phyloP scores from a whole-genome alignment of 2,113 vertebrate genomes.

The Hymenochirus boettgeri region DNA sequence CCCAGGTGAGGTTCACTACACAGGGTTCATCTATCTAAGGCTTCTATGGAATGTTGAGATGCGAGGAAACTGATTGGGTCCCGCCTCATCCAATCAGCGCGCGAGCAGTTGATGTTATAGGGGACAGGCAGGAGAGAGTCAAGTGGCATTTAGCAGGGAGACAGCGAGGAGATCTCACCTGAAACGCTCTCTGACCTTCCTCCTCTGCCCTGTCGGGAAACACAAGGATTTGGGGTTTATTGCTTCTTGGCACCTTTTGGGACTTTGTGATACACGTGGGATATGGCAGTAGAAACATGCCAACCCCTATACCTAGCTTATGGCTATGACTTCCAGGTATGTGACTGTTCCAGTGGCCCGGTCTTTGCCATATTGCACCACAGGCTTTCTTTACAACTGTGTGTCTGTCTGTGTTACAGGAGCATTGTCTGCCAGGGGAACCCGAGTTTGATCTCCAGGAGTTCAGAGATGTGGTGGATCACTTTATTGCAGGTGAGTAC shows the following conservation, averaged over 20 bases:
- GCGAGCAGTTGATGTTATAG: conserved; percentile 14
- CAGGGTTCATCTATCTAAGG: not conserved
- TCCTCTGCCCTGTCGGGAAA: too few species aligned
- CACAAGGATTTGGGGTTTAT: not conserved
- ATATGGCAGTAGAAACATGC: conserved; percentile 44
- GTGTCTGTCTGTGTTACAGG: conserved; percentile 47
- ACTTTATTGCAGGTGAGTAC: conserved; percentile 74
- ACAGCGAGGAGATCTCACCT: not conserved
- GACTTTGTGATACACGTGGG: not conserved
- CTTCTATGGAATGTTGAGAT: not conserved
- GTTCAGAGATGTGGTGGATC: conserved; percentile 69
- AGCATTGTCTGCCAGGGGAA: conserved; percentile 52
- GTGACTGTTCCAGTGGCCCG: not conserved
- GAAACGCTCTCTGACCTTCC: too few species aligned
- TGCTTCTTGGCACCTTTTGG: not conserved
- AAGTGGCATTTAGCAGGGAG: not conserved
- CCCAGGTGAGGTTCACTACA: conserved; percentile 30
- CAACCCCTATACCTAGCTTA: conserved; percentile 20
- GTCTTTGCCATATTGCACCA: not conserved
- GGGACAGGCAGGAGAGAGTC: conserved; percentile 2
- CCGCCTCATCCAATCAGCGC: conserved; percentile 17
- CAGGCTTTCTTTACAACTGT: not conserved
- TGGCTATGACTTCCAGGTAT: conserved; percentile 56
- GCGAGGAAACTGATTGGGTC: conserved; percentile 40
- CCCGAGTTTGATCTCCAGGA: conserved; percentile 62